phyloP scores from a whole-genome alignment of 2,888 invertebrate genomes.

The Cynaeus angustus region DNA sequence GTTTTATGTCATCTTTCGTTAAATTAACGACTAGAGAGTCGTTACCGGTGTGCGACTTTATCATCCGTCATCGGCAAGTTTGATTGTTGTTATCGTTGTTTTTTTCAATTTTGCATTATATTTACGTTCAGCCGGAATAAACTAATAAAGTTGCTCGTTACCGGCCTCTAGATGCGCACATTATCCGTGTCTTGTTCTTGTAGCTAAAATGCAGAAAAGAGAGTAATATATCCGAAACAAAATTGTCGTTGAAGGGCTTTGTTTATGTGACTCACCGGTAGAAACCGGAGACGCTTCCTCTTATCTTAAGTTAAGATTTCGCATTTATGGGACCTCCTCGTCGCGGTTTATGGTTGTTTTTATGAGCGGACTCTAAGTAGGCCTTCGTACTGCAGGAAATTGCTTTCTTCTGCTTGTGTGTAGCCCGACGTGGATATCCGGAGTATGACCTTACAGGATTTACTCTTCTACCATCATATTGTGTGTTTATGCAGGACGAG shows the following conservation, averaged over 20 bases:
- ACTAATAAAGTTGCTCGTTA: slow-evolving; percentile 23
- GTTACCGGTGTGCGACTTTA: no score
- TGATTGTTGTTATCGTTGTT: slow-evolving; percentile 26
- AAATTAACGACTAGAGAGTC: no score
- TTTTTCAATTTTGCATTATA: slow-evolving; percentile 31
- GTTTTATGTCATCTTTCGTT: no score
- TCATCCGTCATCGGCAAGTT: neutral
- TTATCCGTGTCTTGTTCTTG: slow-evolving; percentile 28
- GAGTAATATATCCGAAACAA: slow-evolving; percentile 38
- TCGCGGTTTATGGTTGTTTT: slow-evolving; percentile 54
- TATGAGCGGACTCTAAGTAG: slow-evolving; percentile 46
- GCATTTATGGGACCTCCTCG: slow-evolving; percentile 54
- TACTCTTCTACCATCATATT: slow-evolving; percentile 40
- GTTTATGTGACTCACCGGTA: slow-evolving; percentile 47
- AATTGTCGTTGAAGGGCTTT: slow-evolving; percentile 48
- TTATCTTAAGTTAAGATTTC: slow-evolving; percentile 53
- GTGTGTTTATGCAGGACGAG: slow-evolving; percentile 42
- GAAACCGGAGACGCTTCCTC: slow-evolving; percentile 45
- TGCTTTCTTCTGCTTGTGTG: slow-evolving; percentile 44
- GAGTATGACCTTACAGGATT: slow-evolving; percentile 41
- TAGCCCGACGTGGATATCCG: slow-evolving; percentile 28
- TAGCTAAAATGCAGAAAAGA: slow-evolving; percentile 40
- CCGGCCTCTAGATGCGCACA: slow-evolving; percentile 10
- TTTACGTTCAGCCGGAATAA: slow-evolving; percentile 8
- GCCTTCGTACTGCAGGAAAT: slow-evolving; percentile 45